Evolutionary conservation across 2,797 vertebrate genomes (phyloP).

Genomic region (Gouania willdenowi): DNA sequence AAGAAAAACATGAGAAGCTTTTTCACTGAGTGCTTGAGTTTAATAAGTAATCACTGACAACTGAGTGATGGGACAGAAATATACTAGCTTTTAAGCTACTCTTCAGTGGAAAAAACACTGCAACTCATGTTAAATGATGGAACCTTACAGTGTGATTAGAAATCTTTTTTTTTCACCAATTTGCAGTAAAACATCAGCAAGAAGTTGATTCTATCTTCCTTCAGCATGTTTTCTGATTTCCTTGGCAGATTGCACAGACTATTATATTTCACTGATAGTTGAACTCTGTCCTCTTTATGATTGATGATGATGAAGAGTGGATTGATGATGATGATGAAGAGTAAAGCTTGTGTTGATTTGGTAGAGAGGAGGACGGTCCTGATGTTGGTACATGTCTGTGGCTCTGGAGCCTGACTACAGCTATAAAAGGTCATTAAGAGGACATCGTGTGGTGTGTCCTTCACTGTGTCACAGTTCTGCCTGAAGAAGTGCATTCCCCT

Average conservation of each 20-base stretch:
- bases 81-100: too few species aligned
- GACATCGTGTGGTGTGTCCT: conserved; percentile 58
- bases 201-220: too few species aligned
- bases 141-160: too few species aligned
- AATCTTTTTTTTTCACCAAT: too few species aligned
- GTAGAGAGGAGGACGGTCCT: conserved; percentile 21
- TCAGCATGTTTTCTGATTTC: too few species aligned
- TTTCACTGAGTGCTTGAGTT: conserved; percentile 9
- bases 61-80: too few species aligned
- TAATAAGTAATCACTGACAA: conserved; percentile 39
- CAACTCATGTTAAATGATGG: conserved; percentile 46
- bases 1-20: too few species aligned
- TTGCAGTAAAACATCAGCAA: too few species aligned
- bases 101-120: too few species aligned
- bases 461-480: conserved; percentile 49
- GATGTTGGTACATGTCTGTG: conserved; percentile 43
- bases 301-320: conserved; percentile 3
- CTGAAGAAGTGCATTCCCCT: conserved; percentile 33
- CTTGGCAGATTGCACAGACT: too few species aligned
- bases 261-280: too few species aligned
- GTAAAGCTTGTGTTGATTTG: conserved; percentile 20
- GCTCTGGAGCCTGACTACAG: conserved; percentile 53
- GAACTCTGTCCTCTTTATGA: too few species aligned
- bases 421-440: conserved; percentile 67
- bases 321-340: conserved; percentile 29